These are phyloP conservation scores for Syrrhaptes paradoxus DNA, from an alignment of 2,113 vertebrate species.

Conservation along the genomic window DNA sequence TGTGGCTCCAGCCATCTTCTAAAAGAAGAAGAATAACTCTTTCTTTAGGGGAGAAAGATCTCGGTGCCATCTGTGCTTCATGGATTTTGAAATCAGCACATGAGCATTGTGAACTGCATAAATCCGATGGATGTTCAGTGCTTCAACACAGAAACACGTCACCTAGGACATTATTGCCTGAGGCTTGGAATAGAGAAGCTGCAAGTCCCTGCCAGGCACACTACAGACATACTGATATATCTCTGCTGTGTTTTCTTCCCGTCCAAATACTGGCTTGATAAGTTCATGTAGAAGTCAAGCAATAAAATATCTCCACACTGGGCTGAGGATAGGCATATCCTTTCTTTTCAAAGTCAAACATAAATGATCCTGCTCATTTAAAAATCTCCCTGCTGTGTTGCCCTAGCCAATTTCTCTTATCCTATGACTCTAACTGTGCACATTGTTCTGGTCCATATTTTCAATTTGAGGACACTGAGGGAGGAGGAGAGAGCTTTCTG, in stretches of 20 bases:
- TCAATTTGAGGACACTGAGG: neutral
- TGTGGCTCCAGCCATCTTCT: conserved; percentile 22
- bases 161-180: conserved; percentile 19
- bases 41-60: conserved; percentile 24
- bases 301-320: conserved; percentile 46
- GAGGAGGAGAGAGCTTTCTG: neutral
- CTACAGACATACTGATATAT: conserved; percentile 1
- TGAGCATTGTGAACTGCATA: conserved; percentile 41
- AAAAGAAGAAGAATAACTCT: conserved; percentile 49
- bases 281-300: conserved; percentile 58
- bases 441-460: neutral
- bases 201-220: conserved; percentile 24
- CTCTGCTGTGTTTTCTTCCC: conserved; percentile 58
- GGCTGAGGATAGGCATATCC: conserved; percentile 39
- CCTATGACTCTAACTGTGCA: neutral
- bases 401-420: conserved; percentile 26
- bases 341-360: conserved; percentile 50
- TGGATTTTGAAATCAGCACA: conserved; percentile 60
- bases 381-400: conserved; percentile 38
- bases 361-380: conserved; percentile 64
- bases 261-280: conserved; percentile 36
- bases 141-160: conserved; percentile 17
- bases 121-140: neutral
- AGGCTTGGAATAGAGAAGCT: conserved; percentile 44
- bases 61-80: neutral